These are phyloP conservation scores for Aphodius sticticus DNA, from an alignment of 2,888 invertebrate genomes.

Conservation along the genomic window DNA sequence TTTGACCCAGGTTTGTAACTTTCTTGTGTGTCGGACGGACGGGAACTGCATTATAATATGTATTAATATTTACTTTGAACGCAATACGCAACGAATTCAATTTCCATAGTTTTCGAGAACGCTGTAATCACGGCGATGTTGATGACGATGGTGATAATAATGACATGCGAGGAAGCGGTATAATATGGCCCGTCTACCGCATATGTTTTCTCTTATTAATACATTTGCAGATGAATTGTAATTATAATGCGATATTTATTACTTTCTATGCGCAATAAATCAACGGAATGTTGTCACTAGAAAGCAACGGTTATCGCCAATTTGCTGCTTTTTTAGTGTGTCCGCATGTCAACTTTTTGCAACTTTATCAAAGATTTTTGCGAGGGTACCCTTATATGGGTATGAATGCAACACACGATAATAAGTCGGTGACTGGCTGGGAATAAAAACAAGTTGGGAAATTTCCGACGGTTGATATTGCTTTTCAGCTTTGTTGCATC, in stretches of 20 bases:
- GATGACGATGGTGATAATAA: background rate
- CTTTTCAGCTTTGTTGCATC: background rate
- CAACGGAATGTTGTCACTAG: constrained; percentile 21
- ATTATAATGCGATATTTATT: constrained; percentile 24
- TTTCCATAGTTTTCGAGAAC: background rate
- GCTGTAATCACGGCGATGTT: background rate
- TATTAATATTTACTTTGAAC: background rate
- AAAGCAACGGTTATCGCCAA: constrained; percentile 19
- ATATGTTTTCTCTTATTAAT: background rate
- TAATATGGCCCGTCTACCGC: background rate
- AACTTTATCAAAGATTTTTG: background rate
- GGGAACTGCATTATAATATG: background rate
- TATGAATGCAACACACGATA: background rate
- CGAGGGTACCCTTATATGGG: background rate
- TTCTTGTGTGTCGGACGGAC: background rate
- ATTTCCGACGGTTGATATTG: background rate
- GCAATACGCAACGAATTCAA: background rate
- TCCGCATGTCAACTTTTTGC: background rate
- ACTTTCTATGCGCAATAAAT: constrained; percentile 22
- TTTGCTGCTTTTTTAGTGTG: constrained; percentile 12
- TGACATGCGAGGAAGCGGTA: background rate
- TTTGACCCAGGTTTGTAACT: background rate
- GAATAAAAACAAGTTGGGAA: too few relatives aligned
- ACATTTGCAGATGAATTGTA: constrained; percentile 13
- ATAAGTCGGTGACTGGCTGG: background rate